Conservation (phyloP, 2,113 vertebrate genomes). For the Anseranas semipalmata region DNA sequence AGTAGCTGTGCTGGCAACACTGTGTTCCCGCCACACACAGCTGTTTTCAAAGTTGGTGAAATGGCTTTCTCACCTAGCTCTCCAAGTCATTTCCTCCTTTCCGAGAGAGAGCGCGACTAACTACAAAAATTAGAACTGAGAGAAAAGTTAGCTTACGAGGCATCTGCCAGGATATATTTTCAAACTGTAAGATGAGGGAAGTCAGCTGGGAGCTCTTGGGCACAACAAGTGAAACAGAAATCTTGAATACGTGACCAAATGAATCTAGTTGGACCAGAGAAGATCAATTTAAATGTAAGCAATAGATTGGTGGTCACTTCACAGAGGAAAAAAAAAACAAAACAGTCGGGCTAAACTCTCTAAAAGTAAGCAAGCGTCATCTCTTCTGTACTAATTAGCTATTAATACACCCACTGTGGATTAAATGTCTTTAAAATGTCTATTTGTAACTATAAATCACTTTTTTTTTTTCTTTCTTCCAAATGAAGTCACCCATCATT, state of each 20-base stretch:
- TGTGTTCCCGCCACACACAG: neutral
- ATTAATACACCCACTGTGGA: neutral
- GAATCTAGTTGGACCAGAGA: neutral
- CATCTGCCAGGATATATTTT: neutral
- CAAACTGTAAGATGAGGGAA: neutral
- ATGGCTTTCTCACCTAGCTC: neutral
- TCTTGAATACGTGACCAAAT: neutral
- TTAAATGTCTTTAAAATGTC: neutral
- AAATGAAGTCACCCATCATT: constrained; percentile 72
- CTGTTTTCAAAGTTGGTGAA: neutral
- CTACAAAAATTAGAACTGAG: neutral
- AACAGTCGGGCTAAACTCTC: neutral
- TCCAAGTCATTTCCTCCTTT: neutral
- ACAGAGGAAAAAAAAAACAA: neutral
- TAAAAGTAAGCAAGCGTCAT: neutral
- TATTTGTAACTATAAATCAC: constrained; percentile 15
- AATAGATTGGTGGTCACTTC: neutral
- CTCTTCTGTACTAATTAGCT: neutral
- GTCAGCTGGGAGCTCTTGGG: neutral
- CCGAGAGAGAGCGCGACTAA: neutral
- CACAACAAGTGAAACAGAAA: neutral
- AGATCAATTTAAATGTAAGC: neutral
- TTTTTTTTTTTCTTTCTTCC: constrained; percentile 23
- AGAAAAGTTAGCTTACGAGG: neutral
- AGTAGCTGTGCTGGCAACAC: neutral